Conservation (phyloP, 1,140 invertebrate genomes). For the Drosophila parabipectinata region DNA sequence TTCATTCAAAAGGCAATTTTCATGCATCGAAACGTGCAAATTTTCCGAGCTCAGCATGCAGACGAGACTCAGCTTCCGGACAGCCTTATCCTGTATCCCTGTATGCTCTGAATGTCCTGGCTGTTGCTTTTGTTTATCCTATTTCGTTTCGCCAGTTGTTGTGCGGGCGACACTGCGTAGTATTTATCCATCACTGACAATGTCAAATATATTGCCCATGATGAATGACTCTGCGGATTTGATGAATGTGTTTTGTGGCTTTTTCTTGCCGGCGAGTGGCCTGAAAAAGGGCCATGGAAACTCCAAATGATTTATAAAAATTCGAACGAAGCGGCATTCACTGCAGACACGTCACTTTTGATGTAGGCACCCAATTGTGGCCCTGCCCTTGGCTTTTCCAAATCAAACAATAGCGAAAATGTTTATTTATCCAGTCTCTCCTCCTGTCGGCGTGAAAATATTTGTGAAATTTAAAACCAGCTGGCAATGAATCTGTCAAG, state of each 20-base stretch:
- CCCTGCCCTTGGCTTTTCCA: conserved; percentile 39
- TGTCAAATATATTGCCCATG: conserved; percentile 82
- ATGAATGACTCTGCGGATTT: conserved; percentile 81
- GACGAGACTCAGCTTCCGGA: conserved; percentile 59
- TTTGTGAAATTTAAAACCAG: conserved; percentile 40
- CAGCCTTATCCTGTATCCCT: conserved; percentile 49
- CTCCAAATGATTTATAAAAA: conserved; percentile 81
- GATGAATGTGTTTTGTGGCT: conserved; percentile 80
- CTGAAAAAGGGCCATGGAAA: conserved; percentile 46
- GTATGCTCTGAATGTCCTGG: conserved; percentile 22
- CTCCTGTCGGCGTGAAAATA: conserved; percentile 18
- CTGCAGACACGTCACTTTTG: conserved; percentile 66
- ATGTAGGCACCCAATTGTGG: conserved; percentile 59
- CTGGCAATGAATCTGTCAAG: conserved; percentile 44
- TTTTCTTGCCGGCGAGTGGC: conserved; percentile 55
- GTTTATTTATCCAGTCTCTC: conserved; percentile 1
- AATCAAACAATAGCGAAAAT: conserved; percentile 60
- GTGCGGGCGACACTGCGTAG: conserved; percentile 51
- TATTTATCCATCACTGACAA: conserved; percentile 82
- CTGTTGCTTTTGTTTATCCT: conserved; percentile 50
- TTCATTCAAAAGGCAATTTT: conserved; percentile 66
- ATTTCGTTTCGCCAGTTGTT: conserved; percentile 40
- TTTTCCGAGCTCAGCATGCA: conserved; percentile 59
- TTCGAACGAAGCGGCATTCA: conserved; percentile 66
- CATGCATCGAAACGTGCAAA: conserved; percentile 68